phyloP scores from a whole-genome alignment of 1,140 invertebrate species.

The Metopolophium dirhodum region DNA sequence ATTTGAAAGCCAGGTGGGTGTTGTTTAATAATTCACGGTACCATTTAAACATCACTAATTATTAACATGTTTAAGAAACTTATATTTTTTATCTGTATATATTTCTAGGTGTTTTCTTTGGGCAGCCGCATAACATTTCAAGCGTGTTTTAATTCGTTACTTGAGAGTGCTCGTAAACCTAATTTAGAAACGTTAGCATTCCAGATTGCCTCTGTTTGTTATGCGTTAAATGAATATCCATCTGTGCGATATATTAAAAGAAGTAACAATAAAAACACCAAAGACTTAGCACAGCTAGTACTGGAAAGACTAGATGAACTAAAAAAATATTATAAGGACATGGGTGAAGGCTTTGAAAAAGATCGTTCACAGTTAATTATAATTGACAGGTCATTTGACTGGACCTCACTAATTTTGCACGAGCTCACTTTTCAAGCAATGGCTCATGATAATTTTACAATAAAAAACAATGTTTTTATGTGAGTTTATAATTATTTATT shows the following conservation, averaged over 20 bases:
- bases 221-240: slow-evolving; percentile 99
- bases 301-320: slow-evolving; percentile 99
- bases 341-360: slow-evolving; percentile 97
- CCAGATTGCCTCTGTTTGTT: slow-evolving; percentile 98
- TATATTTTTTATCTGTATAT: neutral
- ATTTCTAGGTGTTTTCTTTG: slow-evolving; percentile 88
- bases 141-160: slow-evolving; percentile 90
- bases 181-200: slow-evolving; percentile 93
- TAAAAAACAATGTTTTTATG: slow-evolving; percentile 99
- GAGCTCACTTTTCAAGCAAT: slow-evolving; percentile 99
- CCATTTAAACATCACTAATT: neutral
- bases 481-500: slow-evolving; percentile 64
- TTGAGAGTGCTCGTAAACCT: slow-evolving; percentile 73
- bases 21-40: neutral
- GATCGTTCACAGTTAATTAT: slow-evolving; percentile 95
- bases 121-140: slow-evolving; percentile 96
- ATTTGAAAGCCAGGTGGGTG: slow-evolving; percentile 93
- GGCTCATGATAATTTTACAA: slow-evolving; percentile 97
- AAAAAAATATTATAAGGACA: slow-evolving; percentile 98
- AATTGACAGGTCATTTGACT: slow-evolving; percentile 97
- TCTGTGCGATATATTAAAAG: slow-evolving; percentile 84
- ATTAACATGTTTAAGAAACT: neutral
- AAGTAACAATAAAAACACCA: slow-evolving; percentile 95
- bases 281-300: slow-evolving; percentile 72
- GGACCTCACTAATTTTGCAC: slow-evolving; percentile 94